phyloP scores from a whole-genome alignment of 2,113 vertebrate species.

The Limnothrissa miodon region DNA sequence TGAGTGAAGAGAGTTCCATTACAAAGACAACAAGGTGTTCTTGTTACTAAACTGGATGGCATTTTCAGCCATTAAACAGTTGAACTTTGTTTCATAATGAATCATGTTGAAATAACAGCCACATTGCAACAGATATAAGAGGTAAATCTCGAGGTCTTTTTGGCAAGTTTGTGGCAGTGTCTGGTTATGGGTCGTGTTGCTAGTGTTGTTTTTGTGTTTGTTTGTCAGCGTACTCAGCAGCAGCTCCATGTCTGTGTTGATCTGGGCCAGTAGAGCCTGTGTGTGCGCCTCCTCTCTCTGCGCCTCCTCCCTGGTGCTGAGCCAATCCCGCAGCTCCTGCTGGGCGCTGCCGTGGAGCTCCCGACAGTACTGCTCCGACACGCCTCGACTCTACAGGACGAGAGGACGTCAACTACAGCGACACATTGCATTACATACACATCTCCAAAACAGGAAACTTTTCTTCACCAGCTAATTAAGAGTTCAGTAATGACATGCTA shows the following conservation, averaged over 20 bases:
- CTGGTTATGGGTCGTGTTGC: no score
- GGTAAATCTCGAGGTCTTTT: no score
- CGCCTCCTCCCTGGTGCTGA: constrained; percentile 69
- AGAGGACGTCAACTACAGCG: background rate
- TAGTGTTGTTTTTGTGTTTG: background rate
- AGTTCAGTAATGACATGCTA: no score
- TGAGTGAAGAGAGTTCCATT: no score
- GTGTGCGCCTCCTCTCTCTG: constrained; percentile 67
- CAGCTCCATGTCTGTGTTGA: constrained; percentile 55
- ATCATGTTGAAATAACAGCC: no score
- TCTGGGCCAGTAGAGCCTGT: constrained; percentile 76
- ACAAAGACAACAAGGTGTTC: no score
- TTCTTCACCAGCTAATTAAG: no score
- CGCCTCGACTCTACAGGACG: constrained; percentile 45
- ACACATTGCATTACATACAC: background rate
- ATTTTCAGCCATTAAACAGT: no score
- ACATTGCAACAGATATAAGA: background rate
- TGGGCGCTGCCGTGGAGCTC: constrained; percentile 78
- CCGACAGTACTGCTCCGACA: constrained; percentile 73
- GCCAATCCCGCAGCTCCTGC: constrained; percentile 72
- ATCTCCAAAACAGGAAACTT: no score
- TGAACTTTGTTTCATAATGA: no score
- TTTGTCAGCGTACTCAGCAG: constrained; percentile 32
- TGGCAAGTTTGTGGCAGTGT: background rate
- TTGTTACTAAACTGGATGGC: no score